Conservation (phyloP, 2,797 vertebrate species). For the Luscinia megarhynchos region DNA sequence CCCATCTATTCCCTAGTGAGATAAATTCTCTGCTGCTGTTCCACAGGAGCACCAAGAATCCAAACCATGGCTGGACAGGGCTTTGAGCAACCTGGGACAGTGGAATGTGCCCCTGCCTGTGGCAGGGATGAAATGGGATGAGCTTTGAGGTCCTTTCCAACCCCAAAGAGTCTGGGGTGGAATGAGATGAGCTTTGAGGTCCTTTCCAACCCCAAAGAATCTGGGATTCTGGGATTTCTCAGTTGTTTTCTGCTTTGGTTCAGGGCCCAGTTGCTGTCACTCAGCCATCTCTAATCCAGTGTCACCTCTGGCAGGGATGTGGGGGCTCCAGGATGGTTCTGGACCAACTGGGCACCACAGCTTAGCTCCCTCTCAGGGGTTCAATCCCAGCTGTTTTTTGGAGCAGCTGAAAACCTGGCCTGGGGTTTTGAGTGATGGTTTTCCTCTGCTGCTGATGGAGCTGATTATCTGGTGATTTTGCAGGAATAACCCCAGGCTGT, state of each 20-base stretch:
- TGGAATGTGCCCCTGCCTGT: neutral
- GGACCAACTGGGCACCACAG: neutral
- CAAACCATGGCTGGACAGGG: neutral
- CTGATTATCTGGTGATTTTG: neutral
- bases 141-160: too few species aligned
- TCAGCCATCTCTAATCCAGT: neutral
- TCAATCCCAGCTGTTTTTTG: neutral
- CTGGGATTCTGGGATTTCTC: neutral
- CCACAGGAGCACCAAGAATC: neutral
- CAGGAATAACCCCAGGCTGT: neutral
- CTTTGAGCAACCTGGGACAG: neutral
- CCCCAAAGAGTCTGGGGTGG: too few species aligned
- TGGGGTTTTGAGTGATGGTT: neutral
- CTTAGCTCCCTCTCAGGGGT: neutral
- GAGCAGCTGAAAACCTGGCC: neutral
- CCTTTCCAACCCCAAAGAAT: too few species aligned
- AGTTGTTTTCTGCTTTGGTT: neutral
- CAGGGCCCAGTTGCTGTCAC: neutral
- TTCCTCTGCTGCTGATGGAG: neutral
- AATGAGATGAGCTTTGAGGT: too few species aligned
- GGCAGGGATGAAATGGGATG: neutral
- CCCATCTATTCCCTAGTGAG: neutral
- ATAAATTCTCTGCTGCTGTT: neutral
- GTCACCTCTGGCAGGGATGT: rapidly evolving
- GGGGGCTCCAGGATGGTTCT: neutral